A percentile compares a stretch with the other conserved stretches of the same genome.
These are phyloP conservation scores for Ips nitidus DNA, from an alignment of 1,140 invertebrate genomes.

Conservation along the genomic window DNA sequence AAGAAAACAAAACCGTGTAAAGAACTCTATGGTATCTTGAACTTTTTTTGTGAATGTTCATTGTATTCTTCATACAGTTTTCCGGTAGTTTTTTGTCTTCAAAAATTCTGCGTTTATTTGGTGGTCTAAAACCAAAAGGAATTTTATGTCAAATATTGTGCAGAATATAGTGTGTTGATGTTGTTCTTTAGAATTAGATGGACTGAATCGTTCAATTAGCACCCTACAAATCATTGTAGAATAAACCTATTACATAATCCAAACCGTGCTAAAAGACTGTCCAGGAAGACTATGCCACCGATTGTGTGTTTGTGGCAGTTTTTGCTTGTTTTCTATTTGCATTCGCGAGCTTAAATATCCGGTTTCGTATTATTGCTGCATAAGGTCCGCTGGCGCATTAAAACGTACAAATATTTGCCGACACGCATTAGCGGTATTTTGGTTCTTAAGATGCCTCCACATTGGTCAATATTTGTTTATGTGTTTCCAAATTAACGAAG, in stretches of 20 bases:
- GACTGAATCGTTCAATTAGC: no score
- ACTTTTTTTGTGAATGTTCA: no score
- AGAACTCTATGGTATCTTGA: no score
- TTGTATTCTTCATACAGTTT: no score
- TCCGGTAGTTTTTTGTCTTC: no score
- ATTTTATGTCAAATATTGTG: no score
- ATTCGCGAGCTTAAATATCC: constrained; percentile 9
- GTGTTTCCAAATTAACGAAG: constrained; percentile 2
- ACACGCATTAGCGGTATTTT: constrained; percentile 23
- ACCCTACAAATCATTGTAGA: no score
- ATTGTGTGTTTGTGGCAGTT: constrained; percentile 1
- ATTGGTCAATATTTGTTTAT: constrained; percentile 7
- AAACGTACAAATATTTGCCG: constrained; percentile 17
- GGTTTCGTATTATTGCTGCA: constrained; percentile 6
- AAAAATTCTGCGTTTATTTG: no score
- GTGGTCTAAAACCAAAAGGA: no score
- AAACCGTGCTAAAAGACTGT: neutral
- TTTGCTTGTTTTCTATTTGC: constrained; percentile 17
- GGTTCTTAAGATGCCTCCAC: constrained; percentile 7
- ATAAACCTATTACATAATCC: neutral
- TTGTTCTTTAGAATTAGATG: no score
- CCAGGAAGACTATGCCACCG: neutral
- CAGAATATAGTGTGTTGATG: no score
- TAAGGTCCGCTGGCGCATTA: neutral
- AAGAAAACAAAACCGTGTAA: no score